Evolutionary conservation across 2,888 invertebrate genomes (phyloP).

Genomic region (Scotopteryx bipunctaria): DNA sequence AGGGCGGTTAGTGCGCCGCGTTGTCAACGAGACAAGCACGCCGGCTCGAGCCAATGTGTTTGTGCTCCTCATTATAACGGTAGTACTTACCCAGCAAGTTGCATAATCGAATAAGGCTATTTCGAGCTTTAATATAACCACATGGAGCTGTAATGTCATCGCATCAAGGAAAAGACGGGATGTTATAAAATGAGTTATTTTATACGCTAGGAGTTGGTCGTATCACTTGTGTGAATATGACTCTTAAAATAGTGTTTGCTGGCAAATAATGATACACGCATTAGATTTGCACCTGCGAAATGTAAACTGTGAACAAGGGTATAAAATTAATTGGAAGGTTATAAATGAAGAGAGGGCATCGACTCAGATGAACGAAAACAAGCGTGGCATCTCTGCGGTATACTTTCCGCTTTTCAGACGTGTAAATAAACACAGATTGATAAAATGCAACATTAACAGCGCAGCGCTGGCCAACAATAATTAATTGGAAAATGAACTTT

Average conservation of each 20-base stretch:
- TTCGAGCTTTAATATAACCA: constrained; percentile 30
- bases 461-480: constrained; percentile 16
- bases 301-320: constrained; percentile 54
- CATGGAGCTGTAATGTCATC: constrained; percentile 15
- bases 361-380: constrained; percentile 55
- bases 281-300: constrained; percentile 48
- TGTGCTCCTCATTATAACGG: constrained; percentile 53
- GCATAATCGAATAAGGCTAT: constrained; percentile 44
- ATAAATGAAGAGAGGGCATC: constrained; percentile 55
- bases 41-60: constrained; percentile 55
- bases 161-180: constrained; percentile 11
- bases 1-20: constrained; percentile 58
- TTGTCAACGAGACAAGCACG: constrained; percentile 69
- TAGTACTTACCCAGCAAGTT: constrained; percentile 37
- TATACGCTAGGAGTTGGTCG: constrained; percentile 17
- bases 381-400: constrained; percentile 42
- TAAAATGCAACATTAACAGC: constrained; percentile 21
- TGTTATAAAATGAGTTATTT: constrained; percentile 18
- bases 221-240: constrained; percentile 15
- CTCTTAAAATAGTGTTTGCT: constrained; percentile 26
- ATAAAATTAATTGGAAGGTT: constrained; percentile 49
- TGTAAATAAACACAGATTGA: constrained; percentile 29
- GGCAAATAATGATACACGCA: constrained; percentile 47
- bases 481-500: constrained; percentile 23
- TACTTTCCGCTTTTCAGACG: constrained; percentile 20